Conservation (phyloP, 1,140 invertebrate genomes). For the Trissolcus basalis region DNA sequence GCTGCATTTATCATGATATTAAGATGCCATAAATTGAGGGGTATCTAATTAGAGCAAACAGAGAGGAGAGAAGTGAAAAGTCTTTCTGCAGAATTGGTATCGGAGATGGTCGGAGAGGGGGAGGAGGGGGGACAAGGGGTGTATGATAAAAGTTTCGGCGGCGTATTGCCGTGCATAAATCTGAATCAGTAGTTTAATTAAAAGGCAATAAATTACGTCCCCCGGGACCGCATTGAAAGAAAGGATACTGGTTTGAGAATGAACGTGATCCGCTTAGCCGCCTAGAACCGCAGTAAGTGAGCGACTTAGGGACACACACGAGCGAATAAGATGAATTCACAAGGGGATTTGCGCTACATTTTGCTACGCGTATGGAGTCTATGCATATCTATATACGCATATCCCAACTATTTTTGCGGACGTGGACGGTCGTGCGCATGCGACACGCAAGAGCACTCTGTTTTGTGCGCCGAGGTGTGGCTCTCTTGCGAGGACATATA, state of each 20-base stretch:
- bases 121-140: background rate
- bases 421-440: slow-evolving; percentile 40
- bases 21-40: no score
- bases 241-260: slow-evolving; percentile 38
- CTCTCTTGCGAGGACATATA: slow-evolving; percentile 49
- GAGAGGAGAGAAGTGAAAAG: background rate
- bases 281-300: slow-evolving; percentile 42
- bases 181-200: slow-evolving; percentile 42
- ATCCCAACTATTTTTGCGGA: slow-evolving; percentile 46
- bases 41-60: no score
- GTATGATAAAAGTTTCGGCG: slow-evolving; percentile 27
- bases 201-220: slow-evolving; percentile 38
- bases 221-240: slow-evolving; percentile 24
- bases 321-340: slow-evolving; percentile 46
- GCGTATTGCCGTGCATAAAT: slow-evolving; percentile 30
- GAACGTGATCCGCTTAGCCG: slow-evolving; percentile 42
- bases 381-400: slow-evolving; percentile 1
- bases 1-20: no score
- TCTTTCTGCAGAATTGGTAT: background rate
- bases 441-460: slow-evolving; percentile 7
- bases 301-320: slow-evolving; percentile 44
- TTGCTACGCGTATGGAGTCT: no score
- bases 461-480: slow-evolving; percentile 50
- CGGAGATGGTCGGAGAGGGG: no score
- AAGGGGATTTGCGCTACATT: no score